Conservation (phyloP, 2,113 vertebrate genomes). For the Cichladusa arquata region DNA sequence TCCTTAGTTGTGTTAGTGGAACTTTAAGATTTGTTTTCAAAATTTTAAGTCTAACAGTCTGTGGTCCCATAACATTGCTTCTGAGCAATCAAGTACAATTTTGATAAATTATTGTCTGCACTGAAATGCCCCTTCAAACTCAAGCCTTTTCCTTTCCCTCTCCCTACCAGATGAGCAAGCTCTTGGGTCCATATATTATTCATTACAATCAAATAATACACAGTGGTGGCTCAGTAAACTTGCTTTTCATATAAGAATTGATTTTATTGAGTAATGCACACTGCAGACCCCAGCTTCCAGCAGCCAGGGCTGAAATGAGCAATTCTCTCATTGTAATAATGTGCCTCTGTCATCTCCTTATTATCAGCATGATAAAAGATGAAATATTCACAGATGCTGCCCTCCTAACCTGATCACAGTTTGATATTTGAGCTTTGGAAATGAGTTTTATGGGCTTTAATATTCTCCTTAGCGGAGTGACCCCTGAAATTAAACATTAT, state of each 20-base stretch:
- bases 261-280: constrained; percentile 93
- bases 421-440: constrained; percentile 99
- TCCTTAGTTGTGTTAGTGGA: background rate
- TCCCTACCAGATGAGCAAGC: constrained; percentile 52
- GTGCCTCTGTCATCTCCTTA: constrained; percentile 99
- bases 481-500: constrained; percentile 99
- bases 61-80: constrained; percentile 63
- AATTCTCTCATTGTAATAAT: constrained; percentile 99
- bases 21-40: constrained; percentile 50
- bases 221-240: constrained; percentile 92
- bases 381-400: constrained; percentile 99
- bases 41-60: constrained; percentile 60
- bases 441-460: constrained; percentile 99
- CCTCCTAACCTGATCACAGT: constrained; percentile 99
- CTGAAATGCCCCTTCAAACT: constrained; percentile 78
- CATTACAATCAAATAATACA: constrained; percentile 97
- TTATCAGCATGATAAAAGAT: constrained; percentile 99
- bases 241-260: constrained; percentile 96
- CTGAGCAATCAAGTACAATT: constrained; percentile 70
- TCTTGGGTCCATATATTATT: constrained; percentile 92
- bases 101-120: constrained; percentile 74
- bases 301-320: constrained; percentile 96
- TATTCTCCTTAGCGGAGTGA: constrained; percentile 99
- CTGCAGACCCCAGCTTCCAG: constrained; percentile 87
- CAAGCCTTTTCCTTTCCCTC: constrained; percentile 65